These are phyloP conservation scores for Origma solitaria DNA, from an alignment of 2,113 vertebrate species.

Conservation along the genomic window DNA sequence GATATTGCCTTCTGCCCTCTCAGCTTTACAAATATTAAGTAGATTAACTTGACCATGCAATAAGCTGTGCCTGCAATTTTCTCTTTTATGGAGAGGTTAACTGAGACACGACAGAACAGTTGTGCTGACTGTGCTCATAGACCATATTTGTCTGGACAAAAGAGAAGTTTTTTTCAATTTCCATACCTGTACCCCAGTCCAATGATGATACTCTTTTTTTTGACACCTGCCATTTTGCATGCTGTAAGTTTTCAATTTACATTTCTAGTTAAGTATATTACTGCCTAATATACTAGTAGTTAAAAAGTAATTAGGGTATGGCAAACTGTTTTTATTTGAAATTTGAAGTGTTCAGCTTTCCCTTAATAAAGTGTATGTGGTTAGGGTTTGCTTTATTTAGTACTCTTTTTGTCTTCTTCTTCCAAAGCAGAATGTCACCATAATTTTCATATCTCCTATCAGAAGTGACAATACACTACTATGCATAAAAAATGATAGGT, in stretches of 20 bases:
- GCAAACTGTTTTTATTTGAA: background rate
- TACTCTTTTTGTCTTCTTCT: background rate
- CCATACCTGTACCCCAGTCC: background rate
- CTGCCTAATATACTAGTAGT: background rate
- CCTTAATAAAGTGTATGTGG: background rate
- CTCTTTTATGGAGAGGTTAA: background rate
- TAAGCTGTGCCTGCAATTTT: background rate
- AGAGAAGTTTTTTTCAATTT: background rate
- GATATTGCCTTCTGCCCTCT: background rate
- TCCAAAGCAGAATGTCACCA: background rate
- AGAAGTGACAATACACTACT: background rate
- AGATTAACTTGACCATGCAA: background rate
- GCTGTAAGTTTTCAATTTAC: background rate
- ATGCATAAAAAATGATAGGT: background rate
- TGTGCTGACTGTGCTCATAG: background rate
- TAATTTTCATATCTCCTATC: background rate
- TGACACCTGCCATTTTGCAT: background rate
- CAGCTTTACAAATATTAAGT: background rate
- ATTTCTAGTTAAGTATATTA: background rate
- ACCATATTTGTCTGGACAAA: background rate
- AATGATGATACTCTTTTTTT: background rate
- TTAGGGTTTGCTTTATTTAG: background rate
- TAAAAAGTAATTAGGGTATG: background rate
- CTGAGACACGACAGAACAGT: background rate
- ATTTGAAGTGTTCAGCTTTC: background rate